phyloP scores from a whole-genome alignment of 2,888 invertebrate genomes.

The Sympetrum striolatum region DNA sequence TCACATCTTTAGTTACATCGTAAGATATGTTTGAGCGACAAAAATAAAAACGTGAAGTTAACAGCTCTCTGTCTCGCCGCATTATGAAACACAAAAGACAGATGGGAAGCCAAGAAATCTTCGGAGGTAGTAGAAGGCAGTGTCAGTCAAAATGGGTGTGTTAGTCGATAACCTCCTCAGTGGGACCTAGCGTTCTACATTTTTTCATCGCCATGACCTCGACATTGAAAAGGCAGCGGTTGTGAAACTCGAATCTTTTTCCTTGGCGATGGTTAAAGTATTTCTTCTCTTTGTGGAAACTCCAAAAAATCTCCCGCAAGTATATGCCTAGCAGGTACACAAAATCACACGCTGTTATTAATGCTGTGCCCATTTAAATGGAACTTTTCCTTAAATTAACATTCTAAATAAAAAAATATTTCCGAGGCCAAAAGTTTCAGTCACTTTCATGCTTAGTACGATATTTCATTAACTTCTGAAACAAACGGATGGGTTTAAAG shows the following conservation, averaged over 20 bases:
- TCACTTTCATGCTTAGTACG: no score
- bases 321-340: neutral
- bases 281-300: no score
- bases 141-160: neutral
- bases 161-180: neutral
- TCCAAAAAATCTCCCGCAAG: neutral
- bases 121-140: neutral
- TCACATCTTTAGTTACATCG: neutral
- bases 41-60: neutral
- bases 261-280: neutral
- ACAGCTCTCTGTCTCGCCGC: neutral
- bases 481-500: no score
- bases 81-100: neutral
- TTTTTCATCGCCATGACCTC: slow-evolving; percentile 8
- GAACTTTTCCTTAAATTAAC: no score
- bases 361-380: no score
- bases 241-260: no score
- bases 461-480: no score
- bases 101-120: neutral
- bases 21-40: neutral
- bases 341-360: neutral
- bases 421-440: no score
- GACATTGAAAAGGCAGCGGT: neutral
- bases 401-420: no score
- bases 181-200: neutral